These are phyloP conservation scores for Ceratosolen solmsi DNA, from an alignment of 1,140 invertebrate species.

Conservation along the genomic window DNA sequence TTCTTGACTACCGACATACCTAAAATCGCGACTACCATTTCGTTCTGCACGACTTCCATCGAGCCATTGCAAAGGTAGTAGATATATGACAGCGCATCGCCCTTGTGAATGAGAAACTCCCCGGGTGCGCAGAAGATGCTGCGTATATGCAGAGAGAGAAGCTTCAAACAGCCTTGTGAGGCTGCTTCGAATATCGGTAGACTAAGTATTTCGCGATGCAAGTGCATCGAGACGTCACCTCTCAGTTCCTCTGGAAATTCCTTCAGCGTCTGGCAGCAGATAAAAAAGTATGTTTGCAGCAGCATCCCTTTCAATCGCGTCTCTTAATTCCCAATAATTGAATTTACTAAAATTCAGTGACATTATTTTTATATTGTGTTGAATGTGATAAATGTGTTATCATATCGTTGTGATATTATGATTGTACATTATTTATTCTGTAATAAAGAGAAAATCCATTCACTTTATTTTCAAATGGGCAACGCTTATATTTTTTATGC, in stretches of 20 bases:
- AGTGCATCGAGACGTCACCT: slow-evolving; percentile 95
- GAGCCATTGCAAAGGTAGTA: slow-evolving; percentile 98
- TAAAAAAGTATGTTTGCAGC: not conserved
- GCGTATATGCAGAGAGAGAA: slow-evolving; percentile 91
- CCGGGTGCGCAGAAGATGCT: slow-evolving; percentile 96
- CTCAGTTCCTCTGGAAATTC: slow-evolving; percentile 97
- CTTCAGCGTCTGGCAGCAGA: slow-evolving; percentile 84
- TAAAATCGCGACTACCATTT: slow-evolving; percentile 98
- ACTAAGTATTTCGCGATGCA: slow-evolving; percentile 94
- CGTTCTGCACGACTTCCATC: slow-evolving; percentile 98
- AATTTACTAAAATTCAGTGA: too few relatives aligned
- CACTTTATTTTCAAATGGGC: too few relatives aligned
- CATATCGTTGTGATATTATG: too few relatives aligned
- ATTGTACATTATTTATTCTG: too few relatives aligned
- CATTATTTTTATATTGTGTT: too few relatives aligned
- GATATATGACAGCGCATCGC: slow-evolving; percentile 95
- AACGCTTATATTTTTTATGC: too few relatives aligned
- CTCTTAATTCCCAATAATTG: too few relatives aligned
- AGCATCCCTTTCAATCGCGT: too few relatives aligned
- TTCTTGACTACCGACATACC: too few relatives aligned
- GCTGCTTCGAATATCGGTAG: slow-evolving; percentile 95
- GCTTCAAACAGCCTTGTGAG: slow-evolving; percentile 92
- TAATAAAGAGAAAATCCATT: too few relatives aligned
- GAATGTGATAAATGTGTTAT: too few relatives aligned
- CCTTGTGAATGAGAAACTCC: slow-evolving; percentile 96